Evolutionary conservation across 92 coral and sea anemone species (phyloP), one percentile per base, ranked within the genome.

Genomic region (Micromussa lordhowensis): DNA sequence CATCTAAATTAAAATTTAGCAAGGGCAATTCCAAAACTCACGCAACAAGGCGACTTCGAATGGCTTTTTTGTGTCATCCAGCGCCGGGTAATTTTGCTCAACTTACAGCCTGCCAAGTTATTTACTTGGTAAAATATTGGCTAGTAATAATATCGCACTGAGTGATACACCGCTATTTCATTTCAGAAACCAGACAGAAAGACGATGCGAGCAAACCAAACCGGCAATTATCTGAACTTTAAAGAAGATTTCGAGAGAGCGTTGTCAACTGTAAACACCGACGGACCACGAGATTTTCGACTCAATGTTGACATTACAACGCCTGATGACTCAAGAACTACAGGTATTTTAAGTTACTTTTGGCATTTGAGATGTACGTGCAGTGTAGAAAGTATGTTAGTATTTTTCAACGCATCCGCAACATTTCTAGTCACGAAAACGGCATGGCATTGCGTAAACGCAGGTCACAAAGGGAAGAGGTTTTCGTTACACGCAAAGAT

Each of bases 191-290:
- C 92, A 31, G 94, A 91, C 82, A 89, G 96, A 7, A 88, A 78
- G 36, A 80, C 95, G 9, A 72, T 95, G 95, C 89, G 98, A 36
- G 94, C 91, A 54, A 80, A 91, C 38, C 98, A 95, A 85, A 95
- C 98, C 3, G 95, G 94, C 32, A 88, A 88, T 76, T 95, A 94
- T 75, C 89, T 94, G 69, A 81, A 78, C 40, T 89, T 95, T 21
- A 95, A 94, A 75, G 94, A 94, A 34, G 98, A 90, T 80, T 95
- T 86, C 61, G 98, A 94, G 71, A 94, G 81, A 85, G 90, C 84
- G 5, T 85, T 95, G 81, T 91, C 94, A 1, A 77, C 85, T 9
- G 84, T 49, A 0, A 83, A 28, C 64, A 32, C 64, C 31, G 83
- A 75, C 26, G 72, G 86, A 19, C 63, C 53, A 38, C 54, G 81